Conservation (phyloP, 2,797 vertebrate species). For the Tauraco hartlaubi region DNA sequence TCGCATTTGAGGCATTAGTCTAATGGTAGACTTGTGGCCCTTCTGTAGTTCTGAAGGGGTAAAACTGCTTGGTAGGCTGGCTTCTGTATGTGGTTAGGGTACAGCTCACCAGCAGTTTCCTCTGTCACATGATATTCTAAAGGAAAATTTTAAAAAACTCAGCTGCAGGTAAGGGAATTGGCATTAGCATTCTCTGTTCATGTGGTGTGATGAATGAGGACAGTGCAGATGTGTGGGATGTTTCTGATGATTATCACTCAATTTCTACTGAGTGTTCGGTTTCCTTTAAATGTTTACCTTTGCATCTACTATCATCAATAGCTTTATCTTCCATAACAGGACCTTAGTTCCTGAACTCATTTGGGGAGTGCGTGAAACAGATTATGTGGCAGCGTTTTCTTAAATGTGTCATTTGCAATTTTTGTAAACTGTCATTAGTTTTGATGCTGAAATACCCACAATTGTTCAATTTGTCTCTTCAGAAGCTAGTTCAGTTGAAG, state of each 20-base stretch:
- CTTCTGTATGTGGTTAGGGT: background rate
- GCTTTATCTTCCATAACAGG: background rate
- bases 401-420: background rate
- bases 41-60: background rate
- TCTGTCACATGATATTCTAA: background rate
- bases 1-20: background rate
- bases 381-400: background rate
- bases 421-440: background rate
- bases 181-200: fast-evolving
- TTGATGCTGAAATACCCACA: background rate
- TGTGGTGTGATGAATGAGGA: fast-evolving
- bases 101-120: background rate
- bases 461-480: background rate
- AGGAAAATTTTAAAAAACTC: background rate
- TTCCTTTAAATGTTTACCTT: background rate
- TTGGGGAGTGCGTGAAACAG: background rate
- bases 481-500: background rate
- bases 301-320: background rate
- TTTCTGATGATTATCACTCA: background rate
- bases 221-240: background rate
- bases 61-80: background rate
- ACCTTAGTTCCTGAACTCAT: background rate
- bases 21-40: background rate
- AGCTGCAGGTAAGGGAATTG: background rate
- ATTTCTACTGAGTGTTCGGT: background rate